These are phyloP conservation scores for Hedya salicella DNA, from an alignment of 2,888 invertebrate genomes.

Conservation along the genomic window DNA sequence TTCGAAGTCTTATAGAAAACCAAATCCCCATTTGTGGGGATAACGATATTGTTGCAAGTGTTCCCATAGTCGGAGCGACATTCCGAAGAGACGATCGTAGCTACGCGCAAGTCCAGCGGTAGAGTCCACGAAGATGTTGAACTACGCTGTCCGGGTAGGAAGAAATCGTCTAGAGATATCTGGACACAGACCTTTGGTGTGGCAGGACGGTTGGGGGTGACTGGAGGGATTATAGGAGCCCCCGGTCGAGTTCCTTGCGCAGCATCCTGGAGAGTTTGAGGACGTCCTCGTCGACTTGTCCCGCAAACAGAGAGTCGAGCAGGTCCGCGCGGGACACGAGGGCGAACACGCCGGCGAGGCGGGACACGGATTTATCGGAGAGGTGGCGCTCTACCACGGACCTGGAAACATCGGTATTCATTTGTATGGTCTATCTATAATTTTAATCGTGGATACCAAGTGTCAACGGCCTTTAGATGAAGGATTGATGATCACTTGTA, in stretches of 20 bases:
- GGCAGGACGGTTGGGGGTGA: conserved; percentile 67
- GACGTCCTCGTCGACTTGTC: conserved; percentile 76
- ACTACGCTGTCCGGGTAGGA: conserved; percentile 1
- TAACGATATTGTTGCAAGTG: conserved; percentile 68
- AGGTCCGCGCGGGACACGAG: conserved; percentile 75
- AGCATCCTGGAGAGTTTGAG: conserved; percentile 77
- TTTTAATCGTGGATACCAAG: too few relatives aligned
- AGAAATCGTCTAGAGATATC: conserved; percentile 35
- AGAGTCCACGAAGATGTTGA: conserved; percentile 1
- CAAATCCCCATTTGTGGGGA: conserved; percentile 79
- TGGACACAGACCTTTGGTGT: conserved; percentile 42
- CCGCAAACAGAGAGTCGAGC: conserved; percentile 75
- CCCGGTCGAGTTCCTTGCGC: conserved; percentile 77
- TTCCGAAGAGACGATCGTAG: conserved; percentile 35
- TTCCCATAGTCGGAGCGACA: conserved; percentile 61
- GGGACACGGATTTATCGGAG: conserved; percentile 92
- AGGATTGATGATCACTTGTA: too few relatives aligned
- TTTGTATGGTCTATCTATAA: not conserved
- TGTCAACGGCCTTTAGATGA: too few relatives aligned
- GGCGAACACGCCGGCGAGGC: conserved; percentile 91
- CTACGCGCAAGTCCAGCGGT: not conserved
- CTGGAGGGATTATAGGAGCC: conserved; percentile 70
- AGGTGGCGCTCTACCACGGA: conserved; percentile 91
- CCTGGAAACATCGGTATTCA: conserved; percentile 65
- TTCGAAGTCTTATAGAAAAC: conserved; percentile 52